Evolutionary conservation across 2,888 invertebrate species (phyloP), one percentile per base, ranked within the genome.

Genomic region (Syritta pipiens): DNA sequence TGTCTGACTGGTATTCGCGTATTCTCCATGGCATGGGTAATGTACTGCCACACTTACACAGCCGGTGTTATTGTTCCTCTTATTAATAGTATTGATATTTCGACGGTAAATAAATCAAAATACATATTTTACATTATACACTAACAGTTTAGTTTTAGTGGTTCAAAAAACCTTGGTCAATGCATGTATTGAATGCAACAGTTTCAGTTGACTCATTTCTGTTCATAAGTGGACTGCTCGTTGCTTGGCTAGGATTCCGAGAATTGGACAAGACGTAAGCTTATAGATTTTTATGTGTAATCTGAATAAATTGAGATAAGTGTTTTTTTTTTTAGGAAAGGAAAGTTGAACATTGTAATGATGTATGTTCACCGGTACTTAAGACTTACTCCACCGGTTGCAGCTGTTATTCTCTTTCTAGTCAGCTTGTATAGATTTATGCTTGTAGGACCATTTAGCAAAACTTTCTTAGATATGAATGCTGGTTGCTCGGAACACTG

Each of bases 201-300:
- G 85, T 91, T 6, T 89, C 90, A 0, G 92, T 92, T 0, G 92
- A 92, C 71, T 90, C 91, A 0, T 92, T 92, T 83, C 91, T 92
- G 76, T 82, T 90, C 17, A 82, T 92, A 28, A 91, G 91, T 81
- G 92, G 92, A 4, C 84, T 92, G 4, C 85, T 92, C 0, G 88
- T 89, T 1, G 89, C 90, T 0, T 76, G 82, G 69, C 14, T 69
- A 4, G 55, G 77, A 0, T 68, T 84, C 7, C 74, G 63, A 44
- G 71, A 84, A 30, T 26, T 83, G 7, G 82, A 83, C 46, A 62
- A 53, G 59, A 59, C 49, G 79, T 79, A 62, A 24, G 28, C n/a
- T n/a, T n/a, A 1, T 14, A 20, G n/a, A 4, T 10, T 10, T 19
- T 3, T 6, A 12, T 26, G 3, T 17, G 7, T 4, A 17, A 1